Evolutionary conservation across 2,888 invertebrate genomes (phyloP).

Genomic region (Baronia brevicornis): DNA sequence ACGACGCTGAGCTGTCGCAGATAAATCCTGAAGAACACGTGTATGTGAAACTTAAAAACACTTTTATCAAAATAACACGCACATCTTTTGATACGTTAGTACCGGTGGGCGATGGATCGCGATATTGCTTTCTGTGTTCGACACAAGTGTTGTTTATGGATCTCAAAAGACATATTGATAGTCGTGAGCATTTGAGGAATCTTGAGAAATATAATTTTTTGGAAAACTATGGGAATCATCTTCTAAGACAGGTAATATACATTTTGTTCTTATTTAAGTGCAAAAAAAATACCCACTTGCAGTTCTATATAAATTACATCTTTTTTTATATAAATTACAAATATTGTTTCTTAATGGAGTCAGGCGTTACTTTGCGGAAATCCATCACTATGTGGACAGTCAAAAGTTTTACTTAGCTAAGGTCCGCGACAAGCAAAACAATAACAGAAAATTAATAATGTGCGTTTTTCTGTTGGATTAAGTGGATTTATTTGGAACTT

Average conservation of each 20-base stretch:
- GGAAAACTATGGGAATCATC: conserved; percentile 26
- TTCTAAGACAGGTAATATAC: conserved; percentile 39
- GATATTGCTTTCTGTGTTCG: conserved; percentile 24
- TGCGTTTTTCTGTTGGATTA: no score
- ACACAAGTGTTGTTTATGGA: not conserved
- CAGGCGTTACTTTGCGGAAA: no score
- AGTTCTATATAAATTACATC: no score
- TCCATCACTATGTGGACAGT: no score
- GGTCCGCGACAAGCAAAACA: no score
- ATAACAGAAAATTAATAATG: no score
- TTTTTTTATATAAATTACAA: no score
- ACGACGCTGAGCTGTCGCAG: conserved; percentile 6
- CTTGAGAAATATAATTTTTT: conserved; percentile 26
- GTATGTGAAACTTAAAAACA: conserved; percentile 25
- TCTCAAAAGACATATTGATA: conserved; percentile 18
- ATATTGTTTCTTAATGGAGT: no score
- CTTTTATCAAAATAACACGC: conserved; percentile 19
- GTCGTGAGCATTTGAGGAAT: conserved; percentile 21
- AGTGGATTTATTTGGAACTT: no score
- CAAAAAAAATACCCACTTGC: no score
- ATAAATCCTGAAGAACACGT: conserved; percentile 24
- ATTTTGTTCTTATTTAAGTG: not conserved
- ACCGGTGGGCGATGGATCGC: conserved; percentile 20
- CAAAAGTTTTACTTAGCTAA: no score
- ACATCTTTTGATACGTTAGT: conserved; percentile 23